Conservation (phyloP, 2,113 vertebrate species). For the Lophius piscatorius region DNA sequence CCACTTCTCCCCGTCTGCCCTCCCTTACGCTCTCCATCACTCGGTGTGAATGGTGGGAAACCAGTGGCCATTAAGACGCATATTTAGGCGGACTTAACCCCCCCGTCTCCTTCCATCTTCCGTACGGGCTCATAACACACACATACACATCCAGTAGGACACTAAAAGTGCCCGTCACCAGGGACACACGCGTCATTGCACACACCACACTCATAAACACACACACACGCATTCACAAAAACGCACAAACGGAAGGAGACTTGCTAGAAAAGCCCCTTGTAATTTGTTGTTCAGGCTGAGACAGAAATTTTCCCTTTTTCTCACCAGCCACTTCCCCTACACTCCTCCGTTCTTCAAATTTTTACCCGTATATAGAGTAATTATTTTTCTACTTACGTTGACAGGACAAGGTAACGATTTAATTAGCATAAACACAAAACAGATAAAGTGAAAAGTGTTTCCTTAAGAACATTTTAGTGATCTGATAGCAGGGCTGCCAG, state of each 20-base stretch:
- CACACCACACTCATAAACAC: conserved; percentile 34
- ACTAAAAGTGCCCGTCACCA: conserved; percentile 65
- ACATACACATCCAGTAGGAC: conserved; percentile 63
- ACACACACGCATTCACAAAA: conserved; percentile 25
- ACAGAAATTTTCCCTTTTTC: conserved; percentile 18
- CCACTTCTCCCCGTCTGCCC: conserved; percentile 44
- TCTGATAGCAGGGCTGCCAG: too few relatives aligned
- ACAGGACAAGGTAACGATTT: conserved; percentile 1
- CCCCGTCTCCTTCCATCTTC: conserved; percentile 46
- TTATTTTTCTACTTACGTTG: conserved; percentile 6
- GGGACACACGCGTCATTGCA: conserved; percentile 56
- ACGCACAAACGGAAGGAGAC: conserved; percentile 22
- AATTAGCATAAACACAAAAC: not conserved
- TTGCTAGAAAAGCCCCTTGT: conserved; percentile 39
- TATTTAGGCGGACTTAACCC: conserved; percentile 63
- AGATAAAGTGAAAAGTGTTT: conserved; percentile 7
- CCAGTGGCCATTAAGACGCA: conserved; percentile 68
- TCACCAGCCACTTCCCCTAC: conserved; percentile 8
- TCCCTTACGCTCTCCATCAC: conserved; percentile 48
- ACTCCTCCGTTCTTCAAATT: conserved; percentile 6
- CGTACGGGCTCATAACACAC: conserved; percentile 57
- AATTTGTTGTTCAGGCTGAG: conserved; percentile 30
- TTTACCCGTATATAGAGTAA: not conserved
- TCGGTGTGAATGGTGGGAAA: conserved; percentile 73
- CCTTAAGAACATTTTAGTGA: too few relatives aligned